Evolutionary conservation across 2,888 invertebrate genomes (phyloP).

Genomic region (Heliconius charithonia): DNA sequence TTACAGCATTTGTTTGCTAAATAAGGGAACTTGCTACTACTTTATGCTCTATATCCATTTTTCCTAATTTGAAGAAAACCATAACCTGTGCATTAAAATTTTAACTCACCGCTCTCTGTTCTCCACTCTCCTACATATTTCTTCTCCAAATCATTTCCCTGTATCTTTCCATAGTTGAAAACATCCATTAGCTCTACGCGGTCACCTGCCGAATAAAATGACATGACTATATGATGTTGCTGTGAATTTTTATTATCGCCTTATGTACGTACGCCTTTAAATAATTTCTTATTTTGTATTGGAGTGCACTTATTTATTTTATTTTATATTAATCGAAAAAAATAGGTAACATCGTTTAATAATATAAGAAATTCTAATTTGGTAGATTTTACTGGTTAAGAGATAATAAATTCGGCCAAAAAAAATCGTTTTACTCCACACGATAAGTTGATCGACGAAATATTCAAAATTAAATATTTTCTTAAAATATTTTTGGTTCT

Average conservation of each 20-base stretch:
- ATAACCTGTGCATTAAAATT: background rate
- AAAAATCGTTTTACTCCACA: no score
- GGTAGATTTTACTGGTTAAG: no score
- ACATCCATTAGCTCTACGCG: conserved; percentile 61
- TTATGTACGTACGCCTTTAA: conserved; percentile 28
- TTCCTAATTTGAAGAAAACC: no score
- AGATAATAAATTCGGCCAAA: no score
- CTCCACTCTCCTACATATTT: conserved; percentile 61
- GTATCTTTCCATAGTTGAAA: conserved; percentile 73
- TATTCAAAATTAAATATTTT: no score
- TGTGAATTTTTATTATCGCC: conserved; percentile 26
- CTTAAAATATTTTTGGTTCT: no score
- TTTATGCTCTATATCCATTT: no score
- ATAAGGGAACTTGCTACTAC: no score
- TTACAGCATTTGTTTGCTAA: no score
- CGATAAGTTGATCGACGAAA: no score
- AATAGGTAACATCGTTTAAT: background rate
- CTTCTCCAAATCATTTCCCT: conserved; percentile 67
- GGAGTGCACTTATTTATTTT: background rate
- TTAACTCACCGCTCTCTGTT: conserved; percentile 52
- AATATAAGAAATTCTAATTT: no score
- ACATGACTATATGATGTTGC: conserved; percentile 29
- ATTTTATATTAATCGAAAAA: background rate
- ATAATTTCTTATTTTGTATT: conserved; percentile 31
- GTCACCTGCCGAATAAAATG: conserved; percentile 54